phyloP scores from a whole-genome alignment of 2,113 vertebrate species.

The Gymnogyps californianus region DNA sequence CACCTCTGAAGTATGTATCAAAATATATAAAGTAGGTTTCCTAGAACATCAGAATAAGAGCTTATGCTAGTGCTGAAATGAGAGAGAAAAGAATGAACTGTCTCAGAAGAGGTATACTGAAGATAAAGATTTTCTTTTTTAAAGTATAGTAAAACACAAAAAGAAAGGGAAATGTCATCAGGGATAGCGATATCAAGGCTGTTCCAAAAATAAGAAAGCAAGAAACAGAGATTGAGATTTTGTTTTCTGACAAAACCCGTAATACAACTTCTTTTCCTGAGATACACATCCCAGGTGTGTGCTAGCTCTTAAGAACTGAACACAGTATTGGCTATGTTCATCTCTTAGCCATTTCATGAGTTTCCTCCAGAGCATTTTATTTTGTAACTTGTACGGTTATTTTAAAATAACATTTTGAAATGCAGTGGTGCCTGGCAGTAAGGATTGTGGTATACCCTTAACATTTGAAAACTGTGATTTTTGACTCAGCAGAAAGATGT shows the following conservation, averaged over 20 bases:
- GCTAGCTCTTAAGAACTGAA: background rate
- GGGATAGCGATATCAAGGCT: background rate
- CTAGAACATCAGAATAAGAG: background rate
- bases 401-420: background rate
- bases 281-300: background rate
- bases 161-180: background rate
- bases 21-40: background rate
- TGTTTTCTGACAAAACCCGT: background rate
- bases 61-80: background rate
- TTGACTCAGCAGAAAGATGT: background rate
- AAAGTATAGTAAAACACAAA: background rate
- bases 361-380: background rate
- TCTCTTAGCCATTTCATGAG: background rate
- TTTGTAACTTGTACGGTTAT: background rate
- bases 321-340: background rate
- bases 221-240: background rate
- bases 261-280: background rate
- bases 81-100: background rate
- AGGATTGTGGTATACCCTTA: background rate
- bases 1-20: background rate
- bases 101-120: background rate
- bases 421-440: background rate
- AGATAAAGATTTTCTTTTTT: background rate
- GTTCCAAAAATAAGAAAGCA: background rate
- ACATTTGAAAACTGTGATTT: background rate